Evolutionary conservation across 2,113 vertebrate genomes (phyloP).

Genomic region (Nestor notabilis): DNA sequence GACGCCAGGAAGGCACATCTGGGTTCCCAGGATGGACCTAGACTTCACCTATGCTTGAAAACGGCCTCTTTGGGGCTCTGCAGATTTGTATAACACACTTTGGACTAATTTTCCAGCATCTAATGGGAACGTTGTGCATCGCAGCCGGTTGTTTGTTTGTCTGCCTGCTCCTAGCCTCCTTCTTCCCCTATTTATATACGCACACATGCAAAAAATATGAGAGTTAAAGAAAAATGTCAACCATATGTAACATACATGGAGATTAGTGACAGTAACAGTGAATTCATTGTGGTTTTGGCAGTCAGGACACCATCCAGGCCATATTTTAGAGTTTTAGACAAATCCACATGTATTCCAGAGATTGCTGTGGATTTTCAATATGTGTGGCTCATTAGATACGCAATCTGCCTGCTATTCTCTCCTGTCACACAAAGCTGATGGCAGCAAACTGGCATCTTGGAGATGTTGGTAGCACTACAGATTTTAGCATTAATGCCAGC

Average conservation of each 20-base stretch:
- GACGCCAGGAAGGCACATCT: neutral
- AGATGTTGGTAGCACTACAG: slow-evolving; percentile 63
- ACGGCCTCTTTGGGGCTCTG: neutral
- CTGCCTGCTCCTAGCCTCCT: slow-evolving; percentile 48
- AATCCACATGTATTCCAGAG: slow-evolving; percentile 61
- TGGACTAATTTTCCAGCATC: neutral
- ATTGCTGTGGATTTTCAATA: slow-evolving; percentile 60
- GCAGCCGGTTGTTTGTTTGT: slow-evolving; percentile 60
- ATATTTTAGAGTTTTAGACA: slow-evolving; percentile 64
- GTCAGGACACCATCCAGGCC: slow-evolving; percentile 56
- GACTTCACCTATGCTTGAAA: neutral
- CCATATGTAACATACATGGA: slow-evolving; percentile 61
- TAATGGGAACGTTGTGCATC: slow-evolving; percentile 43
- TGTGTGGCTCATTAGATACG: slow-evolving; percentile 63
- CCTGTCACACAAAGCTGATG: slow-evolving; percentile 68
- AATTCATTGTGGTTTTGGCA: slow-evolving; percentile 66
- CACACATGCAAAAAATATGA: slow-evolving; percentile 56
- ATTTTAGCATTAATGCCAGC: slow-evolving; percentile 75
- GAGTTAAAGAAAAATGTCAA: slow-evolving; percentile 64
- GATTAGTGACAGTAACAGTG: slow-evolving; percentile 59
- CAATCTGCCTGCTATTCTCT: slow-evolving; percentile 65
- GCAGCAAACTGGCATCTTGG: slow-evolving; percentile 70
- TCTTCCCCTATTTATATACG: slow-evolving; percentile 42
- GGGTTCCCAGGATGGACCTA: neutral
- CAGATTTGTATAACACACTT: neutral